phyloP scores from a whole-genome alignment of 2,888 invertebrate species.

The Apodemia duryi region DNA sequence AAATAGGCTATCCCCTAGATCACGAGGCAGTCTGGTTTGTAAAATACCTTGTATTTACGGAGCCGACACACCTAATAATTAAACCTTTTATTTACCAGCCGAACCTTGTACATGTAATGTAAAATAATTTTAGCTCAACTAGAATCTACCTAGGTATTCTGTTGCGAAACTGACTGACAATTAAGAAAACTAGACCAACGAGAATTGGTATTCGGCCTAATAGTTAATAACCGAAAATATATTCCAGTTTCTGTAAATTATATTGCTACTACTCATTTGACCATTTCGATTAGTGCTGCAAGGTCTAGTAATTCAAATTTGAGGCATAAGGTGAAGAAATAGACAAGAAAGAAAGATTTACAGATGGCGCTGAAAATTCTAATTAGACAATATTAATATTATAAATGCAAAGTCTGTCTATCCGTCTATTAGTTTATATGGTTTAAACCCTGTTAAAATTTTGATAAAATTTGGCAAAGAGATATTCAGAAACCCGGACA shows the following conservation, averaged over 20 bases:
- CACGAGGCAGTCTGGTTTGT: no score
- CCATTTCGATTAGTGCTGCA: neutral
- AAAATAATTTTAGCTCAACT: constrained; percentile 11
- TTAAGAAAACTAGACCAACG: constrained; percentile 23
- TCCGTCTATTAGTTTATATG: no score
- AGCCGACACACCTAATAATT: constrained; percentile 1
- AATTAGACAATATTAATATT: no score
- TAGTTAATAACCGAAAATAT: constrained; percentile 28
- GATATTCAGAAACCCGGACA: no score
- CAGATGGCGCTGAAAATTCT: no score
- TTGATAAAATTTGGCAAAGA: no score
- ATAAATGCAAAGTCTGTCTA: no score
- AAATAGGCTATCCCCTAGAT: no score
- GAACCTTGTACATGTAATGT: constrained; percentile 17
- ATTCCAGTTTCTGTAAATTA: neutral
- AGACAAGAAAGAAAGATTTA: no score
- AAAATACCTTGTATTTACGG: neutral
- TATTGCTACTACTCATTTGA: neutral
- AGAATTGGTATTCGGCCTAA: constrained; percentile 25
- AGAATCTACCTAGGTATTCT: neutral
- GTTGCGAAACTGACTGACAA: constrained; percentile 24
- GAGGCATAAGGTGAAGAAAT: no score
- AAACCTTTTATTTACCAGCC: constrained; percentile 1
- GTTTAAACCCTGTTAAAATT: no score
- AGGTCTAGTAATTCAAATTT: neutral